phyloP scores from a whole-genome alignment of 2,113 vertebrate genomes.

The Hyperoodon ampullatus region DNA sequence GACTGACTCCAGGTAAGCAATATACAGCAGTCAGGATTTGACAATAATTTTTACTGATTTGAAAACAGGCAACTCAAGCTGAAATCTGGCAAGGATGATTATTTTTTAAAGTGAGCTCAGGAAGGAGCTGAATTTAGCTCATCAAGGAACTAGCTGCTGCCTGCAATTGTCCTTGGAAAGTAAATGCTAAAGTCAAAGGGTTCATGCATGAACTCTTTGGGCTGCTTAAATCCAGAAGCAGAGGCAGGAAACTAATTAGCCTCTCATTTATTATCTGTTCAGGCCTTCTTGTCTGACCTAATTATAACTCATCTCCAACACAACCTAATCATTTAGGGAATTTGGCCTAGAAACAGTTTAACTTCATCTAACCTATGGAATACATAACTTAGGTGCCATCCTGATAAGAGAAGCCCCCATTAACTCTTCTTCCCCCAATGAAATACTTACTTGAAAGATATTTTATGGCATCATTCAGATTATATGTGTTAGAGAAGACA shows the following conservation, averaged over 20 bases:
- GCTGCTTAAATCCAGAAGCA: constrained; percentile 67
- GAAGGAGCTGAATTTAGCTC: constrained; percentile 79
- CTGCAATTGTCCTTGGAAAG: constrained; percentile 78
- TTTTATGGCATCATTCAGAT: neutral
- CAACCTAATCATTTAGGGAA: constrained; percentile 62
- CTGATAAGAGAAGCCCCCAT: neutral
- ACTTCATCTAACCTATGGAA: constrained; percentile 49
- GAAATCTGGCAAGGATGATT: constrained; percentile 71
- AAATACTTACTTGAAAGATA: neutral
- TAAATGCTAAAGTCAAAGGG: constrained; percentile 58
- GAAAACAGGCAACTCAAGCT: constrained; percentile 61
- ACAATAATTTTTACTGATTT: neutral
- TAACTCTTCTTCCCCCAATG: neutral
- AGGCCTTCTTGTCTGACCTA: constrained; percentile 59
- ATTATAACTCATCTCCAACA: constrained; percentile 65
- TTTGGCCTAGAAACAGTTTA: constrained; percentile 55
- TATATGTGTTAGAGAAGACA: neutral
- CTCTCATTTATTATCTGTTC: constrained; percentile 52
- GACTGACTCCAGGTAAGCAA: neutral
- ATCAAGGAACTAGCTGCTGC: constrained; percentile 64
- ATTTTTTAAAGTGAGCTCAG: constrained; percentile 77
- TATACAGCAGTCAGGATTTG: neutral
- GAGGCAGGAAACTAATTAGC: constrained; percentile 69
- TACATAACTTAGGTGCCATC: constrained; percentile 6
- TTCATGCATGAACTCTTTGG: constrained; percentile 47